Conservation (phyloP, 2,888 invertebrate genomes). For the Eilema caniola region DNA sequence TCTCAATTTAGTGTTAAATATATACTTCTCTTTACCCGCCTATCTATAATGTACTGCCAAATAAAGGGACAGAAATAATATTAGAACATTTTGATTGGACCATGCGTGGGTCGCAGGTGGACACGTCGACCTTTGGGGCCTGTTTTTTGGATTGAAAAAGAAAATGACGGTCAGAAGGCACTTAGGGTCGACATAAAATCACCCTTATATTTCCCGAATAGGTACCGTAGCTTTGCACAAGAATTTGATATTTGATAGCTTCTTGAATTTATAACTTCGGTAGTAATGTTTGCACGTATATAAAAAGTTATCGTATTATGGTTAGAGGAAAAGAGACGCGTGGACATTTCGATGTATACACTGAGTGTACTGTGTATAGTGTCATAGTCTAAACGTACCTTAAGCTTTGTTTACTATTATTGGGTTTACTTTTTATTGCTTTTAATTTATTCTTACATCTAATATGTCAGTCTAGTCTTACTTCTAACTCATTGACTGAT, state of each 20-base stretch:
- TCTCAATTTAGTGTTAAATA: slow-evolving; percentile 16
- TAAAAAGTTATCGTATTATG: background rate
- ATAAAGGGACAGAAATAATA: slow-evolving; percentile 37
- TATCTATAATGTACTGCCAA: slow-evolving; percentile 33
- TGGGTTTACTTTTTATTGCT: no score
- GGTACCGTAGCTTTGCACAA: slow-evolving; percentile 51
- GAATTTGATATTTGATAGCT: slow-evolving; percentile 42
- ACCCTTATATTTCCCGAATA: slow-evolving; percentile 65
- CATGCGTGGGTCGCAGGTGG: slow-evolving; percentile 67
- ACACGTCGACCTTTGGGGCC: slow-evolving; percentile 66
- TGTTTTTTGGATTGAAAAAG: slow-evolving; percentile 75
- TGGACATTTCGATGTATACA: no score
- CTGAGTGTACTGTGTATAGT: no score
- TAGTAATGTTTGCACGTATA: slow-evolving; percentile 3
- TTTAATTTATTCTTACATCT: no score
- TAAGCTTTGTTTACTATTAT: no score
- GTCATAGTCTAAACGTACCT: no score
- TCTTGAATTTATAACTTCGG: slow-evolving; percentile 30
- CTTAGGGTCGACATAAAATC: slow-evolving; percentile 67
- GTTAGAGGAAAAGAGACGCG: background rate
- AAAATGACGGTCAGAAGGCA: slow-evolving; percentile 75
- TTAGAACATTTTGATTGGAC: slow-evolving; percentile 50
- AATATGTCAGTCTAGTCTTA: no score
- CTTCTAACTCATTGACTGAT: no score
- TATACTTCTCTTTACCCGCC: slow-evolving; percentile 6